phyloP scores from a whole-genome alignment of 2,113 vertebrate genomes.

The Cebidichthys violaceus region DNA sequence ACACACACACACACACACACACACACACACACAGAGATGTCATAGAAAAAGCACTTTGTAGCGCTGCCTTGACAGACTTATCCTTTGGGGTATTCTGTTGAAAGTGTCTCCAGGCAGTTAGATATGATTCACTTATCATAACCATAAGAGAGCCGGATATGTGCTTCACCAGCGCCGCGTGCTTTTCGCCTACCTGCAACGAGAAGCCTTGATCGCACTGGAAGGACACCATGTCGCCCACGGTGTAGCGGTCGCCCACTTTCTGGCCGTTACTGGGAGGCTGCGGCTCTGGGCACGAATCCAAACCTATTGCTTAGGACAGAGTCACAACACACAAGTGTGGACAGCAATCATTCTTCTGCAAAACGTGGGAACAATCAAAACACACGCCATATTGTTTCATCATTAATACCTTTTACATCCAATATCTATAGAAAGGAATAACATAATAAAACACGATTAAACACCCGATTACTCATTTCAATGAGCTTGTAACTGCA shows the following conservation, averaged over 20 bases:
- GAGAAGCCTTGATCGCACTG: slow-evolving; percentile 96
- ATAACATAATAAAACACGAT: slow-evolving; percentile 40
- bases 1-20: background rate
- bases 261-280: slow-evolving; percentile 91
- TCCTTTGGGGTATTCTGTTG: slow-evolving; percentile 41
- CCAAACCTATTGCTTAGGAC: slow-evolving; percentile 95
- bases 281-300: slow-evolving; percentile 96
- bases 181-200: slow-evolving; percentile 87
- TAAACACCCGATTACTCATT: slow-evolving; percentile 58
- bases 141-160: slow-evolving; percentile 3
- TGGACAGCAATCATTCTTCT: slow-evolving; percentile 80
- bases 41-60: slow-evolving; percentile 20
- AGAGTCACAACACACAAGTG: slow-evolving; percentile 83
- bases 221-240: slow-evolving; percentile 97
- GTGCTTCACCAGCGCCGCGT: background rate
- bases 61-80: slow-evolving; percentile 20
- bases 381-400: background rate
- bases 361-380: slow-evolving; percentile 20
- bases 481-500: slow-evolving; percentile 58
- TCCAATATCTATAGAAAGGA: background rate
- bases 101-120: slow-evolving; percentile 41
- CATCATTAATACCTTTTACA: slow-evolving; percentile 3
- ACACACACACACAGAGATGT: slow-evolving; percentile 16
- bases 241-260: slow-evolving; percentile 94
- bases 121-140: slow-evolving; percentile 42